A percentile compares a stretch with the other conserved stretches of the same genome.
These are phyloP conservation scores for Himalopsyche kuldschensis DNA, from an alignment of 2,888 invertebrate species.

Conservation along the genomic window DNA sequence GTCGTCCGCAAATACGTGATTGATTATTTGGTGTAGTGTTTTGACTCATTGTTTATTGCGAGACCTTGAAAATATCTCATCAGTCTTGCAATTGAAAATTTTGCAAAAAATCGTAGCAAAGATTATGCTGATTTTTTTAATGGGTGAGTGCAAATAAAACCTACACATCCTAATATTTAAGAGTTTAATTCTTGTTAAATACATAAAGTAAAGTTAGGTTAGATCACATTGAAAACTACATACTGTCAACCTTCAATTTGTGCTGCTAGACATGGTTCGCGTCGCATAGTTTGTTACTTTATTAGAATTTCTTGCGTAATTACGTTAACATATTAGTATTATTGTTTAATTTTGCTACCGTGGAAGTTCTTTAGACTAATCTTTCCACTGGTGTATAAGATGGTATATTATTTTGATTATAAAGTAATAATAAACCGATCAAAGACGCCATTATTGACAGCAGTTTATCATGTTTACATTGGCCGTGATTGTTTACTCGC, in stretches of 20 bases:
- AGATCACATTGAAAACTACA: constrained; percentile 16
- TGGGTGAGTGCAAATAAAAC: constrained; percentile 22
- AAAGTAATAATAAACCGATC: neutral
- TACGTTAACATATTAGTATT: neutral
- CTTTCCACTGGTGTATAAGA: neutral
- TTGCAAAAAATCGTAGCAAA: constrained; percentile 10
- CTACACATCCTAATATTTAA: neutral
- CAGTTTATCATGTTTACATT: neutral
- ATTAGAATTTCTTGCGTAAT: constrained; percentile 10
- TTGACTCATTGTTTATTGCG: constrained; percentile 30
- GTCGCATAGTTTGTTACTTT: neutral
- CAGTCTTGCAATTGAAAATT: constrained; percentile 13
- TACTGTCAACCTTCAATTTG: constrained; percentile 29
- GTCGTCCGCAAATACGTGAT: neutral
- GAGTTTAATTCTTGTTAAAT: neutral
- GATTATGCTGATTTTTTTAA: constrained; percentile 12
- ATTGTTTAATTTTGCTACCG: neutral
- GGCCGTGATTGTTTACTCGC: neutral
- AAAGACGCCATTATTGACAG: neutral
- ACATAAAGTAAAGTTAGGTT: constrained; percentile 22
- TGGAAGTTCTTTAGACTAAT: neutral
- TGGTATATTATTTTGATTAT: neutral
- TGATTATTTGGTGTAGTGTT: constrained; percentile 13
- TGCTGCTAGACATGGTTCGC: constrained; percentile 8
- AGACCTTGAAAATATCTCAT: constrained; percentile 35